These are phyloP conservation scores for Bombus pascuorum DNA, from an alignment of 1,140 invertebrate species.

Conservation along the genomic window DNA sequence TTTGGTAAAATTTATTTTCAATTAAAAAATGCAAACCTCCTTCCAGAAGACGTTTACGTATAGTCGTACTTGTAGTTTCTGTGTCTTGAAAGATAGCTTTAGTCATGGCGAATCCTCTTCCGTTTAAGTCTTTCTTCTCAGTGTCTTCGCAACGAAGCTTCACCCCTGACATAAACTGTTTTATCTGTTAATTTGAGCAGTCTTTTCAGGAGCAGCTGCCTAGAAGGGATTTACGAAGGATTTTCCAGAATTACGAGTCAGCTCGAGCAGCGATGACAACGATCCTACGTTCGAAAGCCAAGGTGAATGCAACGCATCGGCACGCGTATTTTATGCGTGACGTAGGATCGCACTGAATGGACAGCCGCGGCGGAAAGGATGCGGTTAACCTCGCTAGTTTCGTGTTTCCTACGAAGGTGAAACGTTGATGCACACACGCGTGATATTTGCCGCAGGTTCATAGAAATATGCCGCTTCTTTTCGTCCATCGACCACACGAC, in stretches of 20 bases:
- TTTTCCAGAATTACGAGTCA: constrained; percentile 8
- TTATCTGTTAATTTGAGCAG: constrained; percentile 10
- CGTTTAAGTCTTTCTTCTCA: background rate
- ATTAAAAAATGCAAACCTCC: background rate
- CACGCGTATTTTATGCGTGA: constrained; percentile 60
- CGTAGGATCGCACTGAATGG: constrained; percentile 56
- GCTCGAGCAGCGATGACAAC: constrained; percentile 1
- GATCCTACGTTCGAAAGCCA: constrained; percentile 4
- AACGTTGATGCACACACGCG: constrained; percentile 14
- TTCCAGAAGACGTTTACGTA: background rate
- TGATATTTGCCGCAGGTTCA: background rate
- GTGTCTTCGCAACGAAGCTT: background rate
- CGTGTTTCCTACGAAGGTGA: constrained; percentile 61
- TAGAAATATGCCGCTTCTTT: background rate
- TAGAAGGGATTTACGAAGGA: constrained; percentile 23
- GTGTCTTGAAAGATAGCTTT: background rate
- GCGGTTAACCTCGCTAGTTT: constrained; percentile 68
- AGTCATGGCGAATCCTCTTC: too few species aligned
- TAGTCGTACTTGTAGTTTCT: background rate
- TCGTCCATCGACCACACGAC: background rate
- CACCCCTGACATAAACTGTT: background rate
- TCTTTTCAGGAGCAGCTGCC: background rate
- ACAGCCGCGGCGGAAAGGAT: constrained; percentile 62
- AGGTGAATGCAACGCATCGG: constrained; percentile 34
- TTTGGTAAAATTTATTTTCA: background rate